phyloP scores from a whole-genome alignment of 2,797 vertebrate species.

The Sandelia bainsii region DNA sequence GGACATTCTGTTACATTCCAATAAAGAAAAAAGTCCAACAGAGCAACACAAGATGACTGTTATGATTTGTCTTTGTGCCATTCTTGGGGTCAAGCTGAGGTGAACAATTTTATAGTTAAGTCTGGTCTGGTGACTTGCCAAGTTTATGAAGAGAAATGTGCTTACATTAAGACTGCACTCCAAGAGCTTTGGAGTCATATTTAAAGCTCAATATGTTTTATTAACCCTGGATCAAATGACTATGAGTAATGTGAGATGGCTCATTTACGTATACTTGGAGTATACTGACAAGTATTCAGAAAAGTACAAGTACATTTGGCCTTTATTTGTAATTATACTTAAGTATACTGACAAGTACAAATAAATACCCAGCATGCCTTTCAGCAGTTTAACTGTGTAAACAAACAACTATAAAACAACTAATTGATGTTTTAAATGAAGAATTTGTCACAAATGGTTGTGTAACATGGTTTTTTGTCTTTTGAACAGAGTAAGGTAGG shows the following conservation, averaged over 20 bases:
- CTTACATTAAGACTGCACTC: not conserved
- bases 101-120: conserved; percentile 1
- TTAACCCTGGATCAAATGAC: not conserved
- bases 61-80: conserved; percentile 19
- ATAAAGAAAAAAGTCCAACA: not conserved
- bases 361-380: no score
- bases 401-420: no score
- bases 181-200: not conserved
- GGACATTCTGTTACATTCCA: conserved; percentile 25
- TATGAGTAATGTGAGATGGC: not conserved
- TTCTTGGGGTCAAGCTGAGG: conserved; percentile 9
- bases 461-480: no score
- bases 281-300: no score
- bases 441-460: no score
- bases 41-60: not conserved
- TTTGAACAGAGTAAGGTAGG: no score
- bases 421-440: no score
- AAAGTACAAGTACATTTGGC: no score
- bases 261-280: no score
- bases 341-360: no score
- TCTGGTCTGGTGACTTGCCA: not conserved
- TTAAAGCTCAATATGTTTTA: conserved; percentile 7
- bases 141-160: not conserved
- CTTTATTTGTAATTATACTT: no score
- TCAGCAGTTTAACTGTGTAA: no score